Percentiles rank a stretch among this genome's conserved stretches.
Evolutionary conservation across 2,797 vertebrate species (phyloP).

Genomic region (Gadopsis bispinosus): DNA sequence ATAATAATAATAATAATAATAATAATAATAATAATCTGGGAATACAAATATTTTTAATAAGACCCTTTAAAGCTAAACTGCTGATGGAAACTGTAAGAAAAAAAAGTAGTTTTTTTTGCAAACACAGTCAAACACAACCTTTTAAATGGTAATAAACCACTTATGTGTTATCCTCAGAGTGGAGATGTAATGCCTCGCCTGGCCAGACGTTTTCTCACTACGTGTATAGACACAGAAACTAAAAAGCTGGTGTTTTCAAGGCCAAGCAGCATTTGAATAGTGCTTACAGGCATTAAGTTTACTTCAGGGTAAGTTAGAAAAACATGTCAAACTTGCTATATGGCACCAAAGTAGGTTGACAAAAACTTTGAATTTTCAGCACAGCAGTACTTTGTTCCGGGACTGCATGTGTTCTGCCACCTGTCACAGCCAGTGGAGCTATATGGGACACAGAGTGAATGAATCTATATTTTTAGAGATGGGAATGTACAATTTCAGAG

Average conservation of each 20-base stretch:
- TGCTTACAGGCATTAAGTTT: slow-evolving; percentile 15
- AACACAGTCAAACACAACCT: not conserved
- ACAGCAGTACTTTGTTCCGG: not conserved
- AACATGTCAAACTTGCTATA: not conserved
- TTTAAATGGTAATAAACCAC: not conserved
- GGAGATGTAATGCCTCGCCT: not conserved
- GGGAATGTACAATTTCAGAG: slow-evolving; percentile 71
- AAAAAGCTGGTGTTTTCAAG: slow-evolving; percentile 8
- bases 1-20: not conserved
- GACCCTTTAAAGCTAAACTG: not conserved
- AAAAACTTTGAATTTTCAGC: not conserved
- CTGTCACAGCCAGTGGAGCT: slow-evolving; percentile 51
- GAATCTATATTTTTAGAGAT: slow-evolving; percentile 64
- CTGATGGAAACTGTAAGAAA: not conserved
- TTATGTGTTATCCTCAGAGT: not conserved
- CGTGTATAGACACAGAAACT: slow-evolving; percentile 6
- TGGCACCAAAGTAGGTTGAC: not conserved
- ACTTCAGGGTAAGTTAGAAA: not conserved
- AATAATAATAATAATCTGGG: not conserved
- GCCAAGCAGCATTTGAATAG: slow-evolving; percentile 1
- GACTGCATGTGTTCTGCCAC: slow-evolving; percentile 52
- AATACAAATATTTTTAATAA: not conserved
- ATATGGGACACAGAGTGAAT: slow-evolving; percentile 21
- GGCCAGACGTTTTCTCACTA: not conserved
- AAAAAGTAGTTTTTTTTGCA: not conserved